Evolutionary conservation across 2,888 invertebrate species (phyloP), one percentile per base, ranked within the genome.

Genomic region (Ceramica pisi): DNA sequence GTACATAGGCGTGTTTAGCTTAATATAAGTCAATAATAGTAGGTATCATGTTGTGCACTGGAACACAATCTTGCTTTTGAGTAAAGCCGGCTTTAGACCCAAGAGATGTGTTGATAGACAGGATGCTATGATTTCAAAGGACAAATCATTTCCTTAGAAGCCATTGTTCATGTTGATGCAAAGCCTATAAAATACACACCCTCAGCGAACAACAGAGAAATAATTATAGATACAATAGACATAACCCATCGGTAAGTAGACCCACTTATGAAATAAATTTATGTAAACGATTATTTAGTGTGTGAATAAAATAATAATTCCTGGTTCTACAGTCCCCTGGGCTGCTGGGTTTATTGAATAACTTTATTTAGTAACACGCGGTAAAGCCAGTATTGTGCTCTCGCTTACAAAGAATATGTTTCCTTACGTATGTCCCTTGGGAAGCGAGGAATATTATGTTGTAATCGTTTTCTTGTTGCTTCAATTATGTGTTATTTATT

Each of bases 291-390:
- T 81, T 81, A 70, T 60, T 62, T 59, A 55, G 66, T 70, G 76
- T 66, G 70, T 69, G 76, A 70, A 78, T 75, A 78, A 78, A 66
- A 81, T 75, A 66, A 78, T 81, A 80, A 78, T 78, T 66, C 50
- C 21, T 65, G 68, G 64, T 48, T 41, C 14, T 41, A 12, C 21
- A 14, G 35, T 21, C 21, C 61, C 50, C 31, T 14, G 44, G 48
- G 51, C 41, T 0, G 46, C n/a, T 23, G 9, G 61, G 51, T 41
- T n/a, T 59, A 46, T 44, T 76, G 78, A 81, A 78, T 75, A 66
- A 75, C 59, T 63, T 80, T 78, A 80, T 55, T 75, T 75, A 56
- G 41, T 62, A 75, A 51, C 53, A 64, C 41, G 59, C 48, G 59
- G 75, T 53, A 50, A 35, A 35, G 6, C n/a, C 31, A 31, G 31